These are phyloP conservation scores for Actinemys pallida DNA, from an alignment of 2,113 vertebrate genomes.

Conservation along the genomic window DNA sequence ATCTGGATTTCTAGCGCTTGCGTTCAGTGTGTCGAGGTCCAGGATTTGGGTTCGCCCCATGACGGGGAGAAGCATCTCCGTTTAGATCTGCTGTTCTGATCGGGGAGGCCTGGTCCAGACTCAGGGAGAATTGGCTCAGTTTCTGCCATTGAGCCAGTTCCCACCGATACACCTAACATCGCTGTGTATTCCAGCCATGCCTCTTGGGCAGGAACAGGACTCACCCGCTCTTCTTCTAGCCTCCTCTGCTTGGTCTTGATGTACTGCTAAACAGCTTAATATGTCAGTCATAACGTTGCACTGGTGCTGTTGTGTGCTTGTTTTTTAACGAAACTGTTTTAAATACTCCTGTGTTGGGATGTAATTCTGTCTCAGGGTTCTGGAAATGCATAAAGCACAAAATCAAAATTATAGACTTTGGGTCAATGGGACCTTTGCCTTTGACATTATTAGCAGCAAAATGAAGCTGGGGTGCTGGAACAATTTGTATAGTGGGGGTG, in stretches of 20 bases:
- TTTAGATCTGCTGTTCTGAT: neutral
- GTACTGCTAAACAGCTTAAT: constrained; percentile 79
- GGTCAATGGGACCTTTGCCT: neutral
- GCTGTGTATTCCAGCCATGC: neutral
- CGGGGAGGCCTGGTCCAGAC: neutral
- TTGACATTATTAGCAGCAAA: neutral
- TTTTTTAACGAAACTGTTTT: neutral
- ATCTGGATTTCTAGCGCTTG: neutral
- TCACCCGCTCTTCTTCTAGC: constrained; percentile 89
- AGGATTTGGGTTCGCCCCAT: too few species aligned
- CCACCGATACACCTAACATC: neutral
- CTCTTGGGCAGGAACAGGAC: neutral
- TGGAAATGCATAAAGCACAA: neutral
- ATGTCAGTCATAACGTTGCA: neutral
- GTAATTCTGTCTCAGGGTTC: neutral
- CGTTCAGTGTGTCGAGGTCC: neutral
- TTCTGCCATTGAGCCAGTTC: neutral
- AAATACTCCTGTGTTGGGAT: neutral
- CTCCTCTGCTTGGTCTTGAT: constrained; percentile 89
- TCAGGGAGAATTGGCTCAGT: neutral
- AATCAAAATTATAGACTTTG: neutral
- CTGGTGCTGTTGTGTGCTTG: neutral
- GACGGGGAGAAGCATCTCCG: neutral
- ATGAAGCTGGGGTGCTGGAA: too few species aligned
- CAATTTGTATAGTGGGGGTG: too few species aligned